Percentiles rank a stretch among this genome's conserved stretches.
phyloP scores from a whole-genome alignment of 1,140 invertebrate species.

The Cecropterus lyciades region DNA sequence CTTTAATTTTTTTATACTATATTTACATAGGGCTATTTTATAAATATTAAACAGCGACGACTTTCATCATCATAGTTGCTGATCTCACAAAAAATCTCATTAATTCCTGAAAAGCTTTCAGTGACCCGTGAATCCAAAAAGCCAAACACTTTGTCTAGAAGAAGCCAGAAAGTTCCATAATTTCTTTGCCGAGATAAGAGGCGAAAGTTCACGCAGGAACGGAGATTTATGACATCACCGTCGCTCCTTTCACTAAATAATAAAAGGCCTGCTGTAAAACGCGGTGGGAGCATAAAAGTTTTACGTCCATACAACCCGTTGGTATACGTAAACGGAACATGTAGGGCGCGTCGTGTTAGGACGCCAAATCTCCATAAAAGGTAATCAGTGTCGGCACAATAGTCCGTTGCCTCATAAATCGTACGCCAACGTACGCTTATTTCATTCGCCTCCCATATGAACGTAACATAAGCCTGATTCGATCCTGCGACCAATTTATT shows the following conservation, averaged over 20 bases:
- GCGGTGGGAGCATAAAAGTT: conserved; percentile 80
- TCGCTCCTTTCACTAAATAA: conserved; percentile 83
- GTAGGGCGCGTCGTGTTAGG: conserved; percentile 64
- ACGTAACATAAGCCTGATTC: conserved; percentile 37
- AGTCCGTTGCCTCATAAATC: conserved; percentile 68
- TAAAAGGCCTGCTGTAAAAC: conserved; percentile 81
- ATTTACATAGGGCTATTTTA: neutral
- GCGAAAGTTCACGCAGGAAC: conserved; percentile 82
- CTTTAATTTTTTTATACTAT: no score
- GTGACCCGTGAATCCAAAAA: conserved; percentile 71
- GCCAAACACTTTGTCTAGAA: conserved; percentile 82
- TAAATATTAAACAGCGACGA: neutral
- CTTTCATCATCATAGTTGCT: conserved; percentile 24
- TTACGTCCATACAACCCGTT: conserved; percentile 81
- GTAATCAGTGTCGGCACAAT: conserved; percentile 76
- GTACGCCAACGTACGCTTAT: conserved; percentile 54
- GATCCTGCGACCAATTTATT: conserved; percentile 36
- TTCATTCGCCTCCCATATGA: conserved; percentile 40
- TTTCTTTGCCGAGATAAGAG: conserved; percentile 83
- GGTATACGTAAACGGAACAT: conserved; percentile 66
- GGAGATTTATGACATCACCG: conserved; percentile 83
- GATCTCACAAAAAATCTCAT: conserved; percentile 50
- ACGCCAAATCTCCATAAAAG: conserved; percentile 78
- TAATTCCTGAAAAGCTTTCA: conserved; percentile 72
- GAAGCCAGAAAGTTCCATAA: conserved; percentile 82